Conservation (phyloP, 1,140 invertebrate species). For the Pectinophora gossypiella region DNA sequence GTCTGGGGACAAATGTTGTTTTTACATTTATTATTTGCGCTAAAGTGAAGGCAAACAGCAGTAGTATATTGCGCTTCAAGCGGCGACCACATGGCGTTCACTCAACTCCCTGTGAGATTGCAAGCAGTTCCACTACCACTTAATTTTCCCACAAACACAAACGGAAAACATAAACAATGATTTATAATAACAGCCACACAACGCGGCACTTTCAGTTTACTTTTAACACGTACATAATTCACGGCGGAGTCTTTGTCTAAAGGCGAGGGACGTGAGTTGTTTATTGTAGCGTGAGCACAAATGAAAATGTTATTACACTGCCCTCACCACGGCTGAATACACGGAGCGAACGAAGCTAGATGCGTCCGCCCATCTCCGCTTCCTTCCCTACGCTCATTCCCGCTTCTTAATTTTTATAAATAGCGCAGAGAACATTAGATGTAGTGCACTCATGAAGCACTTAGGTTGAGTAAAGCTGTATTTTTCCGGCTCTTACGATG, state of each 20-base stretch:
- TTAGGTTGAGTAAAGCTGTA: no score
- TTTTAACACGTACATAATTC: conserved; percentile 75
- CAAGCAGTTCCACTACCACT: conserved; percentile 58
- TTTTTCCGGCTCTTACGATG: no score
- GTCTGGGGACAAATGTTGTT: background rate
- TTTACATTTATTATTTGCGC: background rate
- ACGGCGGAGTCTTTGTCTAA: conserved; percentile 71
- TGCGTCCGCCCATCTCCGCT: background rate
- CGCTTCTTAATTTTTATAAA: background rate
- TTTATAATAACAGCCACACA: conserved; percentile 72
- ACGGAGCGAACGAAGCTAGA: conserved; percentile 12
- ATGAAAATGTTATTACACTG: conserved; percentile 73
- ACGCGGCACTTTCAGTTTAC: conserved; percentile 72
- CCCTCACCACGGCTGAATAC: conserved; percentile 44
- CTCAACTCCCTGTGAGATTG: conserved; percentile 44
- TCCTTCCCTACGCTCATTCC: background rate
- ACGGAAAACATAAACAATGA: conserved; percentile 75
- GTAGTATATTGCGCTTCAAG: conserved; percentile 26
- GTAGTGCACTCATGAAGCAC: no score
- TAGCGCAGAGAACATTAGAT: no score
- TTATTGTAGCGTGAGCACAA: conserved; percentile 71
- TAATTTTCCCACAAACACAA: conserved; percentile 65
- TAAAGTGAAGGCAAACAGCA: background rate
- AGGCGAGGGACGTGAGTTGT: conserved; percentile 71
- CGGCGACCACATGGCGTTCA: conserved; percentile 30